Evolutionary conservation across 2,113 vertebrate species (phyloP), one percentile per base, ranked within the genome.

Genomic region (Protomyctophum bolini): DNA sequence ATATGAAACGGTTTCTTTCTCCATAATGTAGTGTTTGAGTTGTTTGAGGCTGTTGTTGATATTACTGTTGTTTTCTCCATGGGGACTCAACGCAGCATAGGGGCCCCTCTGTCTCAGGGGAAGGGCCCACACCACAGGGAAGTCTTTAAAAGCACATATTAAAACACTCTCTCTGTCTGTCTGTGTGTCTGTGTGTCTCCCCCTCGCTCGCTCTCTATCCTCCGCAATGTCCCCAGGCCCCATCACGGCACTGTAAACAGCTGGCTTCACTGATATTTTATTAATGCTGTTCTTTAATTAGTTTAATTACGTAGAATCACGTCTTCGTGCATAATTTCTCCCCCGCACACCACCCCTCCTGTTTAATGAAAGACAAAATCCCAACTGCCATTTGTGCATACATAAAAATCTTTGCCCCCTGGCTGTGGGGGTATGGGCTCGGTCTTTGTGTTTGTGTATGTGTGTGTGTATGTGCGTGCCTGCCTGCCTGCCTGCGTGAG

Each of bases 251-350:
- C 87, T 89, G 91, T 91, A 92, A 93, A 92, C 92, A 93, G 92
- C 92, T 92, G 91, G 89, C 88, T 86, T 84, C 82, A 71, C 71
- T 91, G 86, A 94, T 93, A 93, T 93, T 92, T 94, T 93, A 93
- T 93, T 94, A 92, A 94, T 93, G 92, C 85, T 89, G 83, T 89
- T 90, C 90, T 93, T 93, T 93, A 93, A 94, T 93, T 93, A 93
- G 92, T 93, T 93, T 93, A 92, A 93, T 93, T 93, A 93, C 83
- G 62, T 82, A 85, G 87, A 88, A 88, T 79, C 79, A 69, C 64
- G 68, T 88, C 82, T 93, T 91, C 91, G 85, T 92, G 91, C 89
- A 93, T 93, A 93, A 91, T 91, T 91, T 88, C 72, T 41, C 33
- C 33, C 33, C 33, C 33, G 21, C 21, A 21, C 21, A 21, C 33